Evolutionary conservation across 2,113 vertebrate species (phyloP).

Genomic region (Gallinago media): DNA sequence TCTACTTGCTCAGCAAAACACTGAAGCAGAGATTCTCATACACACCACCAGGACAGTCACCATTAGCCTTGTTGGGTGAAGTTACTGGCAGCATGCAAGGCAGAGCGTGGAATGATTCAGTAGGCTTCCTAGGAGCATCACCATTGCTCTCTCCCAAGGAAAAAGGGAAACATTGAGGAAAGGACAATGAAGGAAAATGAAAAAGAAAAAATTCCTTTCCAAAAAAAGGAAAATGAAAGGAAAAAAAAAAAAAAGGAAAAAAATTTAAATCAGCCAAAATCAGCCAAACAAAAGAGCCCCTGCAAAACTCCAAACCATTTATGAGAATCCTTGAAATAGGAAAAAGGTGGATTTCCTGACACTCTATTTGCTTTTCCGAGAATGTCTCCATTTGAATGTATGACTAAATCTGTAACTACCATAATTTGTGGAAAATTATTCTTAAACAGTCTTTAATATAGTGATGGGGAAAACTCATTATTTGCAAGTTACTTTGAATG

Average conservation of each 20-base stretch:
- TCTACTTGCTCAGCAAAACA: background rate
- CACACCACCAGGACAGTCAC: background rate
- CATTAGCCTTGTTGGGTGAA: background rate
- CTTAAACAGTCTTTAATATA: background rate
- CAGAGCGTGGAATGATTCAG: background rate
- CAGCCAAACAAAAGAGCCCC: background rate
- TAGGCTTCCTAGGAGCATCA: background rate
- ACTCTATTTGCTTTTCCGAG: background rate
- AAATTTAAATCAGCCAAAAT: background rate
- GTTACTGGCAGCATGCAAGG: background rate
- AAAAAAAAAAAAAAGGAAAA: background rate
- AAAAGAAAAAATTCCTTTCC: background rate
- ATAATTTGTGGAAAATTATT: background rate
- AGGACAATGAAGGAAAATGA: background rate
- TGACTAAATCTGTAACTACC: background rate
- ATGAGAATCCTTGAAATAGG: background rate
- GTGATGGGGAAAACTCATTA: background rate
- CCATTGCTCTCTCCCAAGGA: background rate
- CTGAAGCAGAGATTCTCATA: background rate
- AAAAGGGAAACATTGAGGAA: background rate
- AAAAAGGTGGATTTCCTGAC: background rate
- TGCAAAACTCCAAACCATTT: background rate
- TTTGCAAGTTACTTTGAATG: background rate
- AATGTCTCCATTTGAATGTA: background rate
- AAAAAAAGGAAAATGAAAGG: no score